Conservation (phyloP, 2,113 vertebrate species). For the Mus pahari region DNA sequence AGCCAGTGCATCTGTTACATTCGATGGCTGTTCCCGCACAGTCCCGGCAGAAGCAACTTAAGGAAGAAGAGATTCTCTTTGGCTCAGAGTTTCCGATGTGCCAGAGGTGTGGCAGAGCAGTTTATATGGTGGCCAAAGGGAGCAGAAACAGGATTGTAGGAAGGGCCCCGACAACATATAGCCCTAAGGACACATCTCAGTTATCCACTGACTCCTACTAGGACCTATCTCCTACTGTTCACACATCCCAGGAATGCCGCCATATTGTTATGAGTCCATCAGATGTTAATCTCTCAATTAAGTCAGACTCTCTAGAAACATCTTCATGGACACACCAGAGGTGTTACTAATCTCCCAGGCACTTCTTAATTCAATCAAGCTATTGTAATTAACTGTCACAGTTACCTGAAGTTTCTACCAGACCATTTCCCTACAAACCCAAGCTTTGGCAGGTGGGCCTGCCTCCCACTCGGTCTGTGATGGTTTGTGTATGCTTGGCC, state of each 20-base stretch:
- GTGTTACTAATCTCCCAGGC: background rate
- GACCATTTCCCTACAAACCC: background rate
- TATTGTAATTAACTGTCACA: background rate
- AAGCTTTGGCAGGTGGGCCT: background rate
- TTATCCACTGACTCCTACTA: background rate
- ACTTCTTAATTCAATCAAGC: background rate
- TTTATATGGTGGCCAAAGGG: background rate
- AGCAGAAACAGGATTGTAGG: background rate
- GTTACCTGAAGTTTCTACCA: background rate
- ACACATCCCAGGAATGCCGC: background rate
- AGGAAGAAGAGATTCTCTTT: background rate
- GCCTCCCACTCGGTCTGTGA: too few relatives aligned
- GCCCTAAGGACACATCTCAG: background rate
- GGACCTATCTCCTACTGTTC: background rate
- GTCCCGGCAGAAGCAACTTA: background rate
- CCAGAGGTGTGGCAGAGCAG: background rate
- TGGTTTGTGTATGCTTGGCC: too few relatives aligned
- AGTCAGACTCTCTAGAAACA: background rate
- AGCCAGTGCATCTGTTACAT: background rate
- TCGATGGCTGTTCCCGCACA: background rate
- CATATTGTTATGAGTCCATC: background rate
- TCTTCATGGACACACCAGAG: background rate
- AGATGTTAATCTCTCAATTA: background rate
- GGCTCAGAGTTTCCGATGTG: background rate
- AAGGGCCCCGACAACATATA: too few relatives aligned